Base-by-base conservation (phyloP, 53 echinoderm and acorn worm species). In the Paracentrotus lividus region DNA sequence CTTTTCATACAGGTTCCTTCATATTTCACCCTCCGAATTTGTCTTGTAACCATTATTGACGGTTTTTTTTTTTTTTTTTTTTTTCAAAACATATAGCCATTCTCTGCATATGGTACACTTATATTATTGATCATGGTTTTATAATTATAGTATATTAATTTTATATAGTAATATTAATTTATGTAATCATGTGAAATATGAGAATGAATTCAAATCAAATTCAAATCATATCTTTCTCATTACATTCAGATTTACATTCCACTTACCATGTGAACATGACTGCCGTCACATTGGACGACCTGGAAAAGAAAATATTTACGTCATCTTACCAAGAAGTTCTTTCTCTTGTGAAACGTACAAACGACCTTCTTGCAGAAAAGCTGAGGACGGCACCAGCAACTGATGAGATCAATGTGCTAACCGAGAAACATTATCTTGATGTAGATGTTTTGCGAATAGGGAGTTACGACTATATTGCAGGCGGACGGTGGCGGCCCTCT, bases 401-500 rank as follows among this genome's bases (percentile, higher is more conserved):
- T 20, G 72, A 72, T 72, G 36, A 72, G 64, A 64, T 29, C 8
- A 31, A 64, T 64, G 1, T 1, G 9, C 26, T 31, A 5, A 20
- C 20, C 72, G 72, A 18, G 36, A 40, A 40, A 8, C 33, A 72
- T 6, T 38, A 16, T 3, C 40, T 72, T 40, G 36, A 72, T 40
- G 18, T 16, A 72, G 72, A 72, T 38, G 18, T 40, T 16, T 26
- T 59, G 15, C 26, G 84, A 34, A 84, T 93, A 84, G 93, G 84
- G 9, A 93, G 52, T 51, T 93, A 93, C 44, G 61, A 81, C 47
- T 81, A 57, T 20, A 84, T 84, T 16, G 55, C 84, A 24, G 93
- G 93, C 58, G 93, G 93, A 16, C 58, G 84, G 15, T 93, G 93
- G 93, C 56, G 57, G 23, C 93, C 93, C 3, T 84, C 42, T 15